Evolutionary conservation across 2,888 invertebrate genomes (phyloP).

Genomic region (Lysandra bellargus): DNA sequence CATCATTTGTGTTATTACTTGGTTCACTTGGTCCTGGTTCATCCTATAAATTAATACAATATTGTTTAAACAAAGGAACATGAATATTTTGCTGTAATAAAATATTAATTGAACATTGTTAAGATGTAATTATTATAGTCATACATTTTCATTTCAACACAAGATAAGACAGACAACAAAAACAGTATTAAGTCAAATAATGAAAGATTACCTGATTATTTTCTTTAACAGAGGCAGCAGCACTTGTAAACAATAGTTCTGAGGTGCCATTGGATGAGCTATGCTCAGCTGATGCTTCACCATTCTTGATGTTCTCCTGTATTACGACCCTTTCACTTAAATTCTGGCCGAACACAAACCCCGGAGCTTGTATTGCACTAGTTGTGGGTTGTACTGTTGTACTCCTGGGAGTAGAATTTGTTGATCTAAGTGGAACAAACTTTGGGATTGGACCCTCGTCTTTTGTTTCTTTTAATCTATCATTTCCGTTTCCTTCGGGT

Average conservation of each 20-base stretch:
- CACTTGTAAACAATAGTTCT: slow-evolving; percentile 87
- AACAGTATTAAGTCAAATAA: background rate
- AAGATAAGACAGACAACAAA: background rate
- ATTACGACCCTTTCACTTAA: slow-evolving; percentile 90
- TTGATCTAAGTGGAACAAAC: slow-evolving; percentile 72
- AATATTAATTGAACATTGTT: background rate
- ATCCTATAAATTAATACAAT: slow-evolving; percentile 45
- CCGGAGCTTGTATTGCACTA: slow-evolving; percentile 72
- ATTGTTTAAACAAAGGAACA: background rate
- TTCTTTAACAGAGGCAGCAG: slow-evolving; percentile 80
- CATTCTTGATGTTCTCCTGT: slow-evolving; percentile 78
- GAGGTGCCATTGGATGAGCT: slow-evolving; percentile 81
- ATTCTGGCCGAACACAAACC: slow-evolving; percentile 96
- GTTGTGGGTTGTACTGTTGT: slow-evolving; percentile 62
- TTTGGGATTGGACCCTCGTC: slow-evolving; percentile 64
- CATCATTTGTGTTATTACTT: slow-evolving; percentile 58
- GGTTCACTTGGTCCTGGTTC: slow-evolving; percentile 53
- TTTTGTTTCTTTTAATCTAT: slow-evolving; percentile 56
- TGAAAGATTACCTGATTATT: slow-evolving; percentile 54
- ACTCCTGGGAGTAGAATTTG: slow-evolving; percentile 57
- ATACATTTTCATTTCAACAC: background rate
- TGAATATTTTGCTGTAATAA: background rate
- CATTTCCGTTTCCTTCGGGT: slow-evolving; percentile 45
- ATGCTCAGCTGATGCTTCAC: slow-evolving; percentile 64
- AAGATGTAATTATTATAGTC: background rate